These are phyloP conservation scores for Siderastrea siderea DNA, from an alignment of 92 coral and sea anemone species.

Conservation along the genomic window DNA sequence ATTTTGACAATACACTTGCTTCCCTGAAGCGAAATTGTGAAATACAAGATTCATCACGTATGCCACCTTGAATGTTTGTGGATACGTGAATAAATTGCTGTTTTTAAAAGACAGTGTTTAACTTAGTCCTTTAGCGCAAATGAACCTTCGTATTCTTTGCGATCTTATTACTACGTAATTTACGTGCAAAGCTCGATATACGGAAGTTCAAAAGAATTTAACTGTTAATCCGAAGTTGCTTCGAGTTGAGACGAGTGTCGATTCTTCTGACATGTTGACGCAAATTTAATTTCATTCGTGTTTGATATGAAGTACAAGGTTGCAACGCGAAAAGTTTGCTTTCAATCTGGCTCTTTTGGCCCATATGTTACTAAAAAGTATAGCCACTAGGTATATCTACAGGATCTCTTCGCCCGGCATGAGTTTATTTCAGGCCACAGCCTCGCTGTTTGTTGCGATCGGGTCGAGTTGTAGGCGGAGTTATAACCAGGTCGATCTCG, in stretches of 20 bases:
- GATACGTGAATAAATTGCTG: conserved; percentile 35
- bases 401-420: conserved; percentile 27
- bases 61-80: conserved; percentile 31
- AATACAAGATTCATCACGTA: not conserved
- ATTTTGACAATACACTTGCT: conserved; percentile 28
- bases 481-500: conserved; percentile 23
- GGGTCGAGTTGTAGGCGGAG: conserved; percentile 54
- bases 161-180: conserved; percentile 3
- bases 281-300: conserved; percentile 17
- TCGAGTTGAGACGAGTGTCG: not conserved
- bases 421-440: conserved; percentile 23
- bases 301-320: not conserved
- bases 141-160: conserved; percentile 15
- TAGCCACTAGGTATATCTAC: not conserved
- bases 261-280: conserved; percentile 16
- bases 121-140: conserved; percentile 17
- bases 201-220: not conserved
- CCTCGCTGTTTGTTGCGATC: conserved; percentile 31
- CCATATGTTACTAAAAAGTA: conserved; percentile 1
- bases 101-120: conserved; percentile 17
- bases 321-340: not conserved
- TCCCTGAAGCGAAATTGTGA: conserved; percentile 5
- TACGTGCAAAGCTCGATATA: not conserved
- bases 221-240: not conserved
- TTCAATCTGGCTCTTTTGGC: not conserved